Evolutionary conservation across 2,113 vertebrate genomes (phyloP), one percentile per base, ranked within the genome.

Genomic region (Cyanistes caeruleus): DNA sequence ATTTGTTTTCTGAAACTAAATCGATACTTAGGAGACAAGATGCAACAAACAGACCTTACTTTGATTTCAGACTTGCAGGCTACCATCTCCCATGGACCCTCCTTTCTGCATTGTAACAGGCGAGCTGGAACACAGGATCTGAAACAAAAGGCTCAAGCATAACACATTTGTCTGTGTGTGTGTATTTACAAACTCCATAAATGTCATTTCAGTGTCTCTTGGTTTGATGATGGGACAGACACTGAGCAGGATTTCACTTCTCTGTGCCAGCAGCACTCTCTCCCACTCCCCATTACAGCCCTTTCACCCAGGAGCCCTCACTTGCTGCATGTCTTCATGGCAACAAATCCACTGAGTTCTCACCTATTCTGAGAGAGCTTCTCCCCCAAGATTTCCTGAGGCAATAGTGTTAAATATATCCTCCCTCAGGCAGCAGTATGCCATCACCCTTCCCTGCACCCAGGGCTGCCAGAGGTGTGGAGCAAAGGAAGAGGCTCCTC

Each of bases 241-340:
- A 30, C 4, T 7, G 69, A 1, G 3, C 37, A 82, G 30, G 18
- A 60, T 48, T 77, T 62, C 17, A 3, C 37, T 27, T 65, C 21
- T 19, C 27, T 3, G 0, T 39, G 44, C 63, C 0, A 0, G 68
- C 14, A 4, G 64, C 0, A 0, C 9, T 84, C 51, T 60, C 63
- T 59, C 58, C 52, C 24, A 7, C 13, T 37, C 33, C 9, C 9
- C 70, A 8, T 43, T 21, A 53, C 39, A 78, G 9, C 14, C 56
- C 14, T 78, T 67, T 35, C 60, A 15, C 15, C 37, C 74, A 56
- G 33, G 41, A 84, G 49, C 41, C 60, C 43, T 3, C 65, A 60
- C 62, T 46, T 60, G 84, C 46, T 56, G 22, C 28, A 10, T 6
- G 17, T n/a, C 84, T 59, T 35, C 4, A 7, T 11, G 19, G 58